Percentiles rank a stretch among this genome's conserved stretches.
Conservation (phyloP, 2,888 invertebrate genomes). For the Leptura quadrifasciata region DNA sequence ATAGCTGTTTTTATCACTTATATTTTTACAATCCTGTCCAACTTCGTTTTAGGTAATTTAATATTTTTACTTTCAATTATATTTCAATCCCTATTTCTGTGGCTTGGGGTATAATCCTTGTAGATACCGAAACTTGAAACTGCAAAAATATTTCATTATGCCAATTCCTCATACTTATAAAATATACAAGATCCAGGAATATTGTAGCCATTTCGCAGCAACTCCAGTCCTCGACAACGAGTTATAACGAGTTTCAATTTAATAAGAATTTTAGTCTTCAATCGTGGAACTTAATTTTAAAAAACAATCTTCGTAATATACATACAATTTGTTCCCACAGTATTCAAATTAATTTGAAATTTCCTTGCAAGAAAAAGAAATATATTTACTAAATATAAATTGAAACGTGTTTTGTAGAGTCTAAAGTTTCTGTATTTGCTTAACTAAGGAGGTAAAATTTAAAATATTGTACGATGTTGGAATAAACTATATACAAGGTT, state of each 20-base stretch:
- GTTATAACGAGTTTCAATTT: not conserved
- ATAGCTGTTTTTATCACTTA: no score
- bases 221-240: not conserved
- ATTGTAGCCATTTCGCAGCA: not conserved
- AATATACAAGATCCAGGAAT: not conserved
- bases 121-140: not conserved
- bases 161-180: not conserved
- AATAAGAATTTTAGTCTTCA: slow-evolving; percentile 7
- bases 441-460: no score
- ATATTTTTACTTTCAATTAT: no score
- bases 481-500: no score
- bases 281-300: not conserved
- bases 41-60: no score
- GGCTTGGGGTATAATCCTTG: no score
- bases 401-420: no score
- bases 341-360: no score
- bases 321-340: not conserved
- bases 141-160: not conserved
- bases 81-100: no score
- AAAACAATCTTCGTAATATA: not conserved
- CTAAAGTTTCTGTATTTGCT: no score
- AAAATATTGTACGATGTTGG: no score
- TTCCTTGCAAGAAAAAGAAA: not conserved
- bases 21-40: no score
- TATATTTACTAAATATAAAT: not conserved